Evolutionary conservation across 2,888 invertebrate species (phyloP), one percentile per base, ranked within the genome.

Genomic region (Onchidella celtica): DNA sequence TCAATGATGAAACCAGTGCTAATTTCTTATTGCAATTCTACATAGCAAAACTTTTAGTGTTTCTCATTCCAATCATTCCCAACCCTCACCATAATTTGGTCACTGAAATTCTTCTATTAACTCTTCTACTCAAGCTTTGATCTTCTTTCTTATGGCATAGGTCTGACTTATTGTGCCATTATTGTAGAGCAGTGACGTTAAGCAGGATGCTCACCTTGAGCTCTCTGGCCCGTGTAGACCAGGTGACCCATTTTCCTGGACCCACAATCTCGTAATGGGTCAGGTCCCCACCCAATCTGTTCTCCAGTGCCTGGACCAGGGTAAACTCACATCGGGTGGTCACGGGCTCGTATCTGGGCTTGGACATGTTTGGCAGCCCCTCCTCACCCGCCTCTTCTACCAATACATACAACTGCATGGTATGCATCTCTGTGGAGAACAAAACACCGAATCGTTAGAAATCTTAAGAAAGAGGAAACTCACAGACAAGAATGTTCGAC

Each of bases 171-270:
- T n/a, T n/a, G n/a, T n/a, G n/a, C n/a, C n/a, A n/a, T n/a, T n/a
- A n/a, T n/a, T n/a, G n/a, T n/a, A n/a, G n/a, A n/a, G n/a, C n/a
- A n/a, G n/a, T n/a, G n/a, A n/a, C n/a, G n/a, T n/a, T n/a, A n/a
- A n/a, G n/a, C n/a, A n/a, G n/a, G n/a, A n/a, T n/a, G n/a, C 32
- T 47, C 63, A 80, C 80, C 80, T 74, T 73, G 3, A 80, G 55
- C 36, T 80, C 65, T 27, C 38, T 66, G 24, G 80, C 74, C 65
- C 29, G 24, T 0, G 80, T 80, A 29, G 34, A 32, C 80, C 80
- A 80, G n/a, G 34, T 57, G 24, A 80, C 80, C 73, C 73, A 73
- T 2, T 47, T 4, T 1, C 73, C 80, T 21, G 80, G 80, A 17
- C 80, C 80, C 47, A 74, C 47, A 24, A 80, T 80, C 73, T 73